Evolutionary conservation across 2,888 invertebrate genomes (phyloP), one percentile per base, ranked within the genome.

Genomic region (Cetonia aurata): DNA sequence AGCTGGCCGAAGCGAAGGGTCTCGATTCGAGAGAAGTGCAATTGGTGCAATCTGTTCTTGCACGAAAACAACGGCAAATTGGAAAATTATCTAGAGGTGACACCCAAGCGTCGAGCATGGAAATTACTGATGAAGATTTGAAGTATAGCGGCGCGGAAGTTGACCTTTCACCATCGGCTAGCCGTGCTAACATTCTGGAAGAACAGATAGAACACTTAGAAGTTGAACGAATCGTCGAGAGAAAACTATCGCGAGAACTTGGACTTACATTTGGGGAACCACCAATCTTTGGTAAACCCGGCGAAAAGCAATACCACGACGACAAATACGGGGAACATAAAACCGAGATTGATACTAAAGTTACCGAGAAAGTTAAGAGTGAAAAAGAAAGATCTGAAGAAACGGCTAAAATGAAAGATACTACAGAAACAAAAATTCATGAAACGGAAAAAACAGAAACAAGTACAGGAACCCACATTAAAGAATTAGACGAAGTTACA

Each of bases 131-230:
- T 76, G 92, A 92, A 86, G 92, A 92, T 80, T 87, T 92, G 75
- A 88, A 88, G 77, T 91, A 90, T 80, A 92, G 91, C 80, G 91
- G 91, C 67, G 88, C 88, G 72, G 91, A 91, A 79, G 88, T 89
- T 73, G 91, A 91, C 82, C 87, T 89, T 76, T 89, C 90, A 72
- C 89, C 89, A 81, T 87, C 88, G 80, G 89, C 89, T 17, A 79
- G 78, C 60, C 74, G 78, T 55, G 77, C 77, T 12, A 78, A 83
- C 72, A 79, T 84, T 52, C 75, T 85, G 33, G 80, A 86, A 79
- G 82, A 84, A 76, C 80, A 84, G 78, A 83, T 84, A 67, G 83
- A 81, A 67, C 84, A 84, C 72, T 73, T 85, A 9, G 84, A 86
- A 81, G 81, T 86, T 81, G 76, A 89, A 85, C 71, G 86, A 80